Percentiles rank a stretch among this genome's conserved stretches.
phyloP scores from a whole-genome alignment of 30 jellyfish, hydroid and myxozoan species.

The Phacellophora camtschatica region DNA sequence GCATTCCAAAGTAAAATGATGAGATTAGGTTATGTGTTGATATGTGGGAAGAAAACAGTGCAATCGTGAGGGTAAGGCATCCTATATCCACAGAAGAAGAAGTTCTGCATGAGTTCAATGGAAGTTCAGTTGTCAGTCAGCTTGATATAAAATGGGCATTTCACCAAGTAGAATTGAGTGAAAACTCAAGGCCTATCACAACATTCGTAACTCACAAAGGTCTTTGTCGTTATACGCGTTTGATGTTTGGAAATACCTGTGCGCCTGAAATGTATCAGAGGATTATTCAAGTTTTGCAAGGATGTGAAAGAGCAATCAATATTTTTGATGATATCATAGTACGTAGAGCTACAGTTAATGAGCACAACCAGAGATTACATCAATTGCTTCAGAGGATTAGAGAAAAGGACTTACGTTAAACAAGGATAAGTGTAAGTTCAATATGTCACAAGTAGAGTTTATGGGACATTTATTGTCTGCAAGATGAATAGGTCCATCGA shows the following conservation, averaged over 20 bases:
- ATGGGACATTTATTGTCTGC: slow-evolving; percentile 38
- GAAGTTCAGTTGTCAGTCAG: slow-evolving; percentile 35
- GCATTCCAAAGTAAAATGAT: slow-evolving; percentile 20
- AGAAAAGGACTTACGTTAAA: slow-evolving; percentile 50
- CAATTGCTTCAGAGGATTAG: slow-evolving; percentile 18
- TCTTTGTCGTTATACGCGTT: slow-evolving; percentile 39
- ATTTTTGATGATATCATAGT: slow-evolving; percentile 57
- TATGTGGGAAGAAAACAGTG: slow-evolving; percentile 57
- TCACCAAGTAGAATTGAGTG: slow-evolving; percentile 66
- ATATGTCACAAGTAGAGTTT: slow-evolving; percentile 16
- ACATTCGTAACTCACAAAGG: slow-evolving; percentile 60
- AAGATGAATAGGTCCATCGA: slow-evolving; percentile 43
- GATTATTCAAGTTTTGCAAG: slow-evolving; percentile 26
- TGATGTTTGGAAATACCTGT: slow-evolving; percentile 67
- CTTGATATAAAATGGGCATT: slow-evolving; percentile 66
- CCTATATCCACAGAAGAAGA: slow-evolving; percentile 63
- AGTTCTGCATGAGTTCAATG: slow-evolving; percentile 43
- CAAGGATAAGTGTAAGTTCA: slow-evolving; percentile 53
- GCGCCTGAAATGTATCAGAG: slow-evolving; percentile 76
- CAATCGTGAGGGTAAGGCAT: slow-evolving; percentile 60
- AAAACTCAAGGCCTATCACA: slow-evolving; percentile 50
- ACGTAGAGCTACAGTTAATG: slow-evolving; percentile 33
- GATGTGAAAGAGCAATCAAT: slow-evolving; percentile 1
- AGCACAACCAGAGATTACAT: slow-evolving; percentile 48
- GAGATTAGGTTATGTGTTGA: slow-evolving; percentile 56